A percentile compares a stretch with the other conserved stretches of the same genome.
Evolutionary conservation across 2,113 vertebrate species (phyloP).

Genomic region (Toxotes chatareus): DNA sequence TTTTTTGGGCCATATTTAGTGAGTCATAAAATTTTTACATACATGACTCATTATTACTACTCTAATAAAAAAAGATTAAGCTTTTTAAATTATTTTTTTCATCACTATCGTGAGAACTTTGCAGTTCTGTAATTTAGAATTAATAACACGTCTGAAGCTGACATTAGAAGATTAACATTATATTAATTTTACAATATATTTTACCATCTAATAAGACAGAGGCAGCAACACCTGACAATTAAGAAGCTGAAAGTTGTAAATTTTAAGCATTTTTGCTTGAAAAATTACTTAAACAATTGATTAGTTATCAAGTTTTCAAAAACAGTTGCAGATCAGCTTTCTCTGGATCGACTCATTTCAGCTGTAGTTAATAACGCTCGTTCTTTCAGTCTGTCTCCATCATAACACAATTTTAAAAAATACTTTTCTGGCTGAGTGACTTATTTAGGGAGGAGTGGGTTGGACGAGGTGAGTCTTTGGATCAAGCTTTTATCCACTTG

Average conservation of each 20-base stretch:
- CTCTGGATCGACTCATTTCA: neutral
- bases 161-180: neutral
- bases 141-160: neutral
- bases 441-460: neutral
- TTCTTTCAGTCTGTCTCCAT: neutral
- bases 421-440: neutral
- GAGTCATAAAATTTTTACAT: neutral
- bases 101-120: neutral
- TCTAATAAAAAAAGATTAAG: too few species aligned
- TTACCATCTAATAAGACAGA: neutral
- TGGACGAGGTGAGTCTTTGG: neutral
- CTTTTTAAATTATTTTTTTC: neutral
- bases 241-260: neutral
- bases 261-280: neutral
- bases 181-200: too few species aligned
- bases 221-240: neutral
- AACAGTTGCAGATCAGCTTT: neutral
- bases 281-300: neutral
- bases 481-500: neutral
- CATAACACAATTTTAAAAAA: neutral
- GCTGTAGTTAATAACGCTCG: neutral
- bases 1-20: neutral
- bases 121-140: neutral
- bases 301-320: neutral
- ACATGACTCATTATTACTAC: too few species aligned